Conservation (phyloP, 2,888 invertebrate genomes). For the Lycocerus yunnanus region DNA sequence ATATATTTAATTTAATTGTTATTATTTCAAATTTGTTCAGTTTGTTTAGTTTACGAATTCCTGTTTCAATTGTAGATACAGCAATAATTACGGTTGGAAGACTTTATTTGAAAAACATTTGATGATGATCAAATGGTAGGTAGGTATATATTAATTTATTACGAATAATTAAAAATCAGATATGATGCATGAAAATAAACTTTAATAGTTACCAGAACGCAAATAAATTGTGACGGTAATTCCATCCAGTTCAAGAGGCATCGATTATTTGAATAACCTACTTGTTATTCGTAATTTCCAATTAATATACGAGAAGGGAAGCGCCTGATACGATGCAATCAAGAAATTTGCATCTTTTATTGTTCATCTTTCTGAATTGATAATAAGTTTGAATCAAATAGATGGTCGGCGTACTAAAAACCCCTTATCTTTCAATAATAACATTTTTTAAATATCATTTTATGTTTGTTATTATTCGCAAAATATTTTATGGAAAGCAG, state of each 20-base stretch:
- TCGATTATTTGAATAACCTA: slow-evolving; percentile 31
- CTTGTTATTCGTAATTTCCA: slow-evolving; percentile 32
- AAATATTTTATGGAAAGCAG: neutral
- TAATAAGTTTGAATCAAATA: slow-evolving; percentile 24
- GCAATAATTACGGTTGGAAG: neutral
- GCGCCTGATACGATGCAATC: slow-evolving; percentile 27
- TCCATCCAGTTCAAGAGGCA: slow-evolving; percentile 19
- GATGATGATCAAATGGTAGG: neutral
- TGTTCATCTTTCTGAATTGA: slow-evolving; percentile 29
- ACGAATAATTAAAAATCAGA: slow-evolving; percentile 3
- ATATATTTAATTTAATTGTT: neutral
- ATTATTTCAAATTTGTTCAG: neutral
- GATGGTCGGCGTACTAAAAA: neutral
- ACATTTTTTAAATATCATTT: neutral
- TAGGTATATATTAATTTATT: no score
- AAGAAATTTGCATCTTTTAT: slow-evolving; percentile 33
- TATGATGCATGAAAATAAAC: slow-evolving; percentile 8
- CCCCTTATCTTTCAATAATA: neutral
- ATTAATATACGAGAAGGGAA: slow-evolving; percentile 32
- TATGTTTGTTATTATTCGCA: neutral
- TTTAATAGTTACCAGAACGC: slow-evolving; percentile 15
- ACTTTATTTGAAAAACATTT: neutral
- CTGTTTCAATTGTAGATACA: no score
- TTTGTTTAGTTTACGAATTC: no score
- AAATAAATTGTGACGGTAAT: slow-evolving; percentile 23